phyloP scores from a whole-genome alignment of 2,888 invertebrate species.

The Seladonia tumulorum region DNA sequence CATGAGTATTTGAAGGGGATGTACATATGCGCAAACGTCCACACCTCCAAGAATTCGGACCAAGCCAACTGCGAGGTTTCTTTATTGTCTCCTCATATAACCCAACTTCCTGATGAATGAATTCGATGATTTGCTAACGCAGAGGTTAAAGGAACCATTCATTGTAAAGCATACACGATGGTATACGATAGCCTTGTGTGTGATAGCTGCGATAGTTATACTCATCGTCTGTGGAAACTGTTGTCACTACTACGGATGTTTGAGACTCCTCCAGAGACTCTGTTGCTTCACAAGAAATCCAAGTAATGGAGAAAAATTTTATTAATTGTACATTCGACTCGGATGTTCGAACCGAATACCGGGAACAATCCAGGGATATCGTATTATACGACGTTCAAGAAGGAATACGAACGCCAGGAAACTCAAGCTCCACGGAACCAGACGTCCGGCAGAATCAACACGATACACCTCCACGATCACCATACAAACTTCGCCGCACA shows the following conservation, averaged over 20 bases:
- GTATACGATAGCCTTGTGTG: conserved; percentile 19
- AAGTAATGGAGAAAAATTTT: neutral
- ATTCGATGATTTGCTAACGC: too few species aligned
- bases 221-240: neutral
- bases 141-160: conserved; percentile 10
- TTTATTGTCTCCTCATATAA: neutral
- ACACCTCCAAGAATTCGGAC: neutral
- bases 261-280: neutral
- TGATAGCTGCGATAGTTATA: neutral
- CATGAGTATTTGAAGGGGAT: neutral
- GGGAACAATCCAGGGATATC: neutral
- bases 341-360: neutral
- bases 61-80: neutral
- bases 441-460: too few species aligned
- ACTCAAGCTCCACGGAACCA: neutral
- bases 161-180: conserved; percentile 6
- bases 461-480: too few species aligned
- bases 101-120: neutral
- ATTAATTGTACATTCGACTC: neutral
- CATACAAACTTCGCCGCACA: too few species aligned
- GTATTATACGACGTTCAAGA: neutral
- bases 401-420: neutral
- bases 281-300: neutral
- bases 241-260: neutral
- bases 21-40: neutral